Percentiles rank a stretch among this genome's conserved stretches.
Evolutionary conservation across 1,140 invertebrate species (phyloP).

Genomic region (Manduca sexta): DNA sequence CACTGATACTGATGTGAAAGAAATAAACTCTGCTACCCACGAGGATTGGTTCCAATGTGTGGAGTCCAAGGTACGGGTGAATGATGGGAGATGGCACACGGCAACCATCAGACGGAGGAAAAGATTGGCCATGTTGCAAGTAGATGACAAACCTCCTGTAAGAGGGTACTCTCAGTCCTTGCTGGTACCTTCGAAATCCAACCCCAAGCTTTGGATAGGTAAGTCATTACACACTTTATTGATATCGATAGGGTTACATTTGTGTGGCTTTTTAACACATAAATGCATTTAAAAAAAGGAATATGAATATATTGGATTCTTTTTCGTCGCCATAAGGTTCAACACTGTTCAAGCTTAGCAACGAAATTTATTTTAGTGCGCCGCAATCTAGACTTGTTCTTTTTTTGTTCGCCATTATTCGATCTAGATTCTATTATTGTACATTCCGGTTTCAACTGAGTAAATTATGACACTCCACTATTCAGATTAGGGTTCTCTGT

Average conservation of each 20-base stretch:
- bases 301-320: too few relatives aligned
- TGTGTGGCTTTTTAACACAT: too few relatives aligned
- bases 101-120: constrained; percentile 79
- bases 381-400: too few relatives aligned
- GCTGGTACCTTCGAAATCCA: constrained; percentile 81
- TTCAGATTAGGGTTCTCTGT: too few relatives aligned
- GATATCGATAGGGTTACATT: too few relatives aligned
- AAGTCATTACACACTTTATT: constrained; percentile 22
- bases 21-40: constrained; percentile 43
- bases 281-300: too few relatives aligned
- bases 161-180: constrained; percentile 77
- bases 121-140: constrained; percentile 78
- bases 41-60: constrained; percentile 68
- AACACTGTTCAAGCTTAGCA: too few relatives aligned
- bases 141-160: constrained; percentile 78
- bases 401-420: too few relatives aligned
- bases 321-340: too few relatives aligned
- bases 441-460: too few relatives aligned
- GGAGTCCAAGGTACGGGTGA: constrained; percentile 74
- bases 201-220: constrained; percentile 86
- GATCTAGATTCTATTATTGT: too few relatives aligned
- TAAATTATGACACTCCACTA: too few relatives aligned
- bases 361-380: background rate
- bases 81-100: constrained; percentile 85
- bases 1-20: constrained; percentile 61